Evolutionary conservation across 2,888 invertebrate genomes (phyloP).

Genomic region (Pachydiplax longipennis): DNA sequence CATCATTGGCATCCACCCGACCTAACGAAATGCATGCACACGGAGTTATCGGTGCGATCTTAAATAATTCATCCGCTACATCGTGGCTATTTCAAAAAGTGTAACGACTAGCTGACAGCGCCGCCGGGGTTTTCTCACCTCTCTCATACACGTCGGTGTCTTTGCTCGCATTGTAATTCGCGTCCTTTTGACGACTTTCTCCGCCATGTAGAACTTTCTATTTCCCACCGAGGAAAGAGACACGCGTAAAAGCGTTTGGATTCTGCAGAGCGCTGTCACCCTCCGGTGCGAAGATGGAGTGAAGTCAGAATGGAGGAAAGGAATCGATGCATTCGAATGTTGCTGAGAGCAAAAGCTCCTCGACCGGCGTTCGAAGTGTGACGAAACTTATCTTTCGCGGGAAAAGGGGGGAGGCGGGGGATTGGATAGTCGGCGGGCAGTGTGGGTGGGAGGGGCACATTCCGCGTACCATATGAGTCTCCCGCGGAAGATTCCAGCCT

Average conservation of each 20-base stretch:
- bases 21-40: background rate
- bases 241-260: background rate
- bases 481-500: conserved; percentile 18
- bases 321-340: conserved; percentile 31
- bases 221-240: background rate
- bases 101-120: background rate
- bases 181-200: background rate
- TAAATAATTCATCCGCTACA: background rate
- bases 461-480: conserved; percentile 30
- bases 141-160: background rate
- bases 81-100: background rate
- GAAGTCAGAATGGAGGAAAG: background rate
- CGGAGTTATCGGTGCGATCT: background rate
- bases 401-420: background rate
- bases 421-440: background rate
- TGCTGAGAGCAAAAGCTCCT: background rate
- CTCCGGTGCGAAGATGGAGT: background rate
- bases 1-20: too few relatives aligned
- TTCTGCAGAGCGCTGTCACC: background rate
- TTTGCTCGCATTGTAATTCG: background rate
- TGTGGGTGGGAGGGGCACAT: background rate
- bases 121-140: background rate
- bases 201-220: conserved; percentile 3
- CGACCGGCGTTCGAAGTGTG: conserved; percentile 3
- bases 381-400: conserved; percentile 2